Evolutionary conservation across 2,797 vertebrate genomes (phyloP).

Genomic region (Bovichtus diacanthus): DNA sequence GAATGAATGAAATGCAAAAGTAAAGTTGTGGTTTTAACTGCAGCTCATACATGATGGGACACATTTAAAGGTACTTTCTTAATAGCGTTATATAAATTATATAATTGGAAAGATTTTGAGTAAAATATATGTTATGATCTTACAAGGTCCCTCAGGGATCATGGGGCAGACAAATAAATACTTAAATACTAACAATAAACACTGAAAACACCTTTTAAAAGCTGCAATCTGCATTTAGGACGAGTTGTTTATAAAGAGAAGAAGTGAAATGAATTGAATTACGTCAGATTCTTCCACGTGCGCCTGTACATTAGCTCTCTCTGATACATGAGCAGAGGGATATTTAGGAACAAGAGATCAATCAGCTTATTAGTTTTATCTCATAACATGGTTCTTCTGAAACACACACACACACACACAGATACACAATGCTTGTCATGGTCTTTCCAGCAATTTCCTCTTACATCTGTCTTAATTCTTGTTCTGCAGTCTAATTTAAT

Average conservation of each 20-base stretch:
- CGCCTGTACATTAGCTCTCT: slow-evolving; percentile 13
- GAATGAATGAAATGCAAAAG: not conserved
- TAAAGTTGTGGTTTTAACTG: not conserved
- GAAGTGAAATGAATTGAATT: not conserved
- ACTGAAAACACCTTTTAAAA: not conserved
- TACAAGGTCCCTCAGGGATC: not conserved
- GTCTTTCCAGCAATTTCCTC: slow-evolving; percentile 44
- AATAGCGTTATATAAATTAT: not conserved
- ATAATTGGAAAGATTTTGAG: not conserved
- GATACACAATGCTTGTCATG: slow-evolving; percentile 26
- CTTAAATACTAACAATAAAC: not conserved
- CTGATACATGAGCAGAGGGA: slow-evolving; percentile 50
- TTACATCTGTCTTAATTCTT: slow-evolving; percentile 62
- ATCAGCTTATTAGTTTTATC: slow-evolving; percentile 61
- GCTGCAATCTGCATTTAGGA: not conserved
- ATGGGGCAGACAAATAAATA: no score
- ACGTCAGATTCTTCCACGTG: not conserved
- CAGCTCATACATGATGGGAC: not conserved
- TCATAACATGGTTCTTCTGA: slow-evolving; percentile 48
- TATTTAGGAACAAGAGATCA: slow-evolving; percentile 66
- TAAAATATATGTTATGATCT: not conserved
- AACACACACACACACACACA: slow-evolving; percentile 8
- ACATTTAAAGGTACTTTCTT: not conserved
- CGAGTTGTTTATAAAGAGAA: not conserved
- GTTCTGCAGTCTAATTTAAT: slow-evolving; percentile 46